These are phyloP conservation scores for Scomber colias DNA, from an alignment of 2,113 vertebrate genomes.

Conservation along the genomic window DNA sequence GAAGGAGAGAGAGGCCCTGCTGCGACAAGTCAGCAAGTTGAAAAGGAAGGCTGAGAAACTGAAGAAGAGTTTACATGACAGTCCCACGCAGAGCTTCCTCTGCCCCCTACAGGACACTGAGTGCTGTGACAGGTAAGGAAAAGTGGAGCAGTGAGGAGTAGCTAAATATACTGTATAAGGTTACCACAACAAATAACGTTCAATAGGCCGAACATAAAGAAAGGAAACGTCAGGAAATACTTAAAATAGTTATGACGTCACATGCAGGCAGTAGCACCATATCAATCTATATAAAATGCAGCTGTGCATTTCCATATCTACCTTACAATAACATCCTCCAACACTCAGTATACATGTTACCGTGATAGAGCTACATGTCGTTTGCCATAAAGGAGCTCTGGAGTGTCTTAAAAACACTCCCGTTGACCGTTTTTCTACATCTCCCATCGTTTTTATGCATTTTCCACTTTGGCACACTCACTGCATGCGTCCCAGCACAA, in stretches of 20 bases:
- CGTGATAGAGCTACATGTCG: neutral
- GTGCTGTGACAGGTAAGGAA: constrained; percentile 47
- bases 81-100: neutral
- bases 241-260: too few species aligned
- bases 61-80: constrained; percentile 13
- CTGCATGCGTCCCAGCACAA: neutral
- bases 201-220: too few species aligned
- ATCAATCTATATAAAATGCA: too few species aligned
- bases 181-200: too few species aligned
- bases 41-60: constrained; percentile 65
- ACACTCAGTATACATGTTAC: neutral
- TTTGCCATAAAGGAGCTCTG: neutral
- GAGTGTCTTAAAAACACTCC: constrained; percentile 7
- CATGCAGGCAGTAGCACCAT: too few species aligned
- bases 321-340: neutral
- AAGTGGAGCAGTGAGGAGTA: too few species aligned
- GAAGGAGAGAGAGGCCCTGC: constrained; percentile 79
- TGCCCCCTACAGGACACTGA: constrained; percentile 33
- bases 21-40: constrained; percentile 72
- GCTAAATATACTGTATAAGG: too few species aligned
- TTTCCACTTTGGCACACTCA: constrained; percentile 1
- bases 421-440: neutral
- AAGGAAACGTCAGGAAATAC: too few species aligned
- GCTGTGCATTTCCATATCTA: too few species aligned
- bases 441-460: neutral